Conservation (phyloP, 2,113 vertebrate genomes). For the Butastur rufipennis region DNA sequence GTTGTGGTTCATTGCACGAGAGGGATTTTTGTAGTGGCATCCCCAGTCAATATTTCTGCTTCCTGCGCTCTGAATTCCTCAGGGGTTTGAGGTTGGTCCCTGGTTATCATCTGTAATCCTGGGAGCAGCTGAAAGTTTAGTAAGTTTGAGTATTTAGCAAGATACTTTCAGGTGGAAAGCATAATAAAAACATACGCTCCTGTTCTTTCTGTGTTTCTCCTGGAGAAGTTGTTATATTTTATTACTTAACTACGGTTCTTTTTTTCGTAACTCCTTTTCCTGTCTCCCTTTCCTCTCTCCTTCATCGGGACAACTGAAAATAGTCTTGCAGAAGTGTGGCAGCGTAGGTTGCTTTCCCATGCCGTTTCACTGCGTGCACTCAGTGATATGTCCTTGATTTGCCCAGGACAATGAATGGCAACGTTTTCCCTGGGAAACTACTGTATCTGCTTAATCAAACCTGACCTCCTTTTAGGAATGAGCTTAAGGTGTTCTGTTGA, state of each 20-base stretch:
- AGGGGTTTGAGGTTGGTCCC: background rate
- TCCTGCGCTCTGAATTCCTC: background rate
- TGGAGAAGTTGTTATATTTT: background rate
- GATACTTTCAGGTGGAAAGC: background rate
- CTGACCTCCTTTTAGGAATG: background rate
- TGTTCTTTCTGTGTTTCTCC: background rate
- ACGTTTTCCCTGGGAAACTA: background rate
- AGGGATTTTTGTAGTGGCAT: background rate
- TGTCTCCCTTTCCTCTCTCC: background rate
- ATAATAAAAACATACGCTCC: fast-evolving
- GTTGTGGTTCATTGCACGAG: fast-evolving
- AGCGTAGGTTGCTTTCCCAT: background rate
- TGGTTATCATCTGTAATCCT: background rate
- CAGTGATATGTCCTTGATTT: background rate
- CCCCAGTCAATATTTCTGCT: background rate
- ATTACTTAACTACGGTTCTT: background rate
- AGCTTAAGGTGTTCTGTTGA: background rate
- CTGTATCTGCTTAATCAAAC: background rate
- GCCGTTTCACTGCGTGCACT: background rate
- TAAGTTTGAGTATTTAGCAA: background rate
- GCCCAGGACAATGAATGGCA: background rate
- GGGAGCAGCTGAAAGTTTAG: background rate
- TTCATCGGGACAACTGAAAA: background rate
- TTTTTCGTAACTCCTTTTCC: background rate
- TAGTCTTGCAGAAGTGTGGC: background rate